phyloP scores from a whole-genome alignment of 2,888 invertebrate species.

The Drosophila atroscutellata region DNA sequence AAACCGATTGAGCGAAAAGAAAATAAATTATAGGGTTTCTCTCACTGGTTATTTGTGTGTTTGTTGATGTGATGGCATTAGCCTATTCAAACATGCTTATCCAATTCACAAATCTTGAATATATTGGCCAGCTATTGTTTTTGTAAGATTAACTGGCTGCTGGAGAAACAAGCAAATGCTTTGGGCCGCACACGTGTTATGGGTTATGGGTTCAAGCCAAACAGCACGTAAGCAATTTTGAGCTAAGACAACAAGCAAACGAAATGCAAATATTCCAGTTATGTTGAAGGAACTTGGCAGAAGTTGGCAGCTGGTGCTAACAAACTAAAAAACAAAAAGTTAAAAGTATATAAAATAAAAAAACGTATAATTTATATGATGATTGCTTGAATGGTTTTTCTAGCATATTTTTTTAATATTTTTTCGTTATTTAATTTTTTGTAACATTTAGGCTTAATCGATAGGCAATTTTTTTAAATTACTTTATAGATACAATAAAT shows the following conservation, averaged over 20 bases:
- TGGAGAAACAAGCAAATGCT: background rate
- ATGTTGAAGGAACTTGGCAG: background rate
- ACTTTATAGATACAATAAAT: conserved; percentile 68
- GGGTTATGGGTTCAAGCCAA: conserved; percentile 4
- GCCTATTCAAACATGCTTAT: conserved; percentile 7
- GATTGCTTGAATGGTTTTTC: conserved; percentile 28
- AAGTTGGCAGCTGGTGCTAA: background rate
- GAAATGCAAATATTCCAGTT: conserved; percentile 3
- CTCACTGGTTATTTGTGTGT: background rate
- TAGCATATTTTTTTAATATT: conserved; percentile 29
- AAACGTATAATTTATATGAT: conserved; percentile 13
- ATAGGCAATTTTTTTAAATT: conserved; percentile 65
- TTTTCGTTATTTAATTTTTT: conserved; percentile 34
- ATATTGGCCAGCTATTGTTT: conserved; percentile 11
- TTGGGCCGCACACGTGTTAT: conserved; percentile 5
- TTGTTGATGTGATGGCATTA: conserved; percentile 5
- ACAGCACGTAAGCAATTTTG: conserved; percentile 12
- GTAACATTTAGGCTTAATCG: conserved; percentile 66
- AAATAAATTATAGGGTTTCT: background rate
- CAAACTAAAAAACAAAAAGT: conserved; percentile 1
- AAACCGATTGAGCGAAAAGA: background rate
- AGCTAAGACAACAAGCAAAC: conserved; percentile 1
- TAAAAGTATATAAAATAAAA: conserved; percentile 16
- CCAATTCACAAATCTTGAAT: conserved; percentile 6
- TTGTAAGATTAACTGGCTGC: background rate